Percentiles rank a stretch among this genome's conserved stretches.
These are phyloP conservation scores for Circaetus gallicus DNA, from an alignment of 2,113 vertebrate species.

Conservation along the genomic window DNA sequence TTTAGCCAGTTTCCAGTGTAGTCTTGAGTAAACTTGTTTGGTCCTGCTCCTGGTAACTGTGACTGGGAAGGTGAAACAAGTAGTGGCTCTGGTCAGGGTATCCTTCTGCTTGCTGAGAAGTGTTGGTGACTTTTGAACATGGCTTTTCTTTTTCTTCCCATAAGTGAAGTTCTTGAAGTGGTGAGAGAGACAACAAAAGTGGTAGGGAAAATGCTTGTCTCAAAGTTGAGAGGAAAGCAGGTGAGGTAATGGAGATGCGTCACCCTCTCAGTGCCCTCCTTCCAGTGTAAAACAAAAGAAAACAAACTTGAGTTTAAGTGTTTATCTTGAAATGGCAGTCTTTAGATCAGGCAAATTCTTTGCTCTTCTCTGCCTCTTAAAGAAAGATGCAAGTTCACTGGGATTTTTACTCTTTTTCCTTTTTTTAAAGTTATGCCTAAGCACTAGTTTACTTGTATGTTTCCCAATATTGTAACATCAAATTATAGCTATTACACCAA, in stretches of 20 bases:
- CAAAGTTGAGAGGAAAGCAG: neutral
- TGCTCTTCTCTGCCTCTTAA: neutral
- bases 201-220: neutral
- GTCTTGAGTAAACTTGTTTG: neutral
- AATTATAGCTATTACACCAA: neutral
- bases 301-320: neutral
- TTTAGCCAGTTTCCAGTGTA: neutral
- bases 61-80: neutral
- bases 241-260: neutral
- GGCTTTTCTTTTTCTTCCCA: neutral
- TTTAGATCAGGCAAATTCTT: neutral
- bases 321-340: neutral
- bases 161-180: neutral
- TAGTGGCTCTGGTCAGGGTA: neutral
- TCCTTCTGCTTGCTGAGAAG: neutral
- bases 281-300: neutral
- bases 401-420: neutral
- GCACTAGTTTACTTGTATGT: neutral
- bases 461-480: neutral
- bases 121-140: neutral
- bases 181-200: neutral
- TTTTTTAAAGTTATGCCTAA: neutral
- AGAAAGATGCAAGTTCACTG: neutral
- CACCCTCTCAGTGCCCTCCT: neutral
- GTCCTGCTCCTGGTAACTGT: neutral